Percentiles rank a stretch among this genome's conserved stretches.
These are phyloP conservation scores for Hemistola chrysoprasaria DNA, from an alignment of 2,888 invertebrate genomes.

Conservation along the genomic window DNA sequence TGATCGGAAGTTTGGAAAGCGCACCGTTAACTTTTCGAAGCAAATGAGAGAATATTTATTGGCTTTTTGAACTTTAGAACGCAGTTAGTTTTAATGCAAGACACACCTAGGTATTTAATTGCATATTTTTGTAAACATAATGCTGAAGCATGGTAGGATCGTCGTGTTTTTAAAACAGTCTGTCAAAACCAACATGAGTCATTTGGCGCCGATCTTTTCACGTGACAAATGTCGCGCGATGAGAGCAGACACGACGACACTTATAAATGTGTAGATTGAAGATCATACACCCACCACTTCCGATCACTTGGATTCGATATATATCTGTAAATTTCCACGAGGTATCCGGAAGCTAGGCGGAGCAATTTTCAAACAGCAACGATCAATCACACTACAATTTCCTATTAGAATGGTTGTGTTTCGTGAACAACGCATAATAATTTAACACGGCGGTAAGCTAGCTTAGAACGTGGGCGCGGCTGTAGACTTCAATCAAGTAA, in stretches of 20 bases:
- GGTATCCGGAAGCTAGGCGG: background rate
- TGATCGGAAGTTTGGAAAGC: no score
- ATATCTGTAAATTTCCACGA: background rate
- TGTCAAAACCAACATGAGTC: background rate
- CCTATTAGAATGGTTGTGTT: slow-evolving; percentile 34
- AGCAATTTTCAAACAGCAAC: slow-evolving; percentile 10
- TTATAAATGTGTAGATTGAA: background rate
- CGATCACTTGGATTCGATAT: background rate
- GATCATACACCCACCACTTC: background rate
- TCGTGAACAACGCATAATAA: slow-evolving; percentile 33
- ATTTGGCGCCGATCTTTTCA: background rate
- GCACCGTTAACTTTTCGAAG: no score
- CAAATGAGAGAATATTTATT: no score
- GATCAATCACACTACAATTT: slow-evolving; percentile 39
- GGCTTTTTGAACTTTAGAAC: no score
- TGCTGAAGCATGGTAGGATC: no score
- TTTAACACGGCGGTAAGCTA: slow-evolving; percentile 23
- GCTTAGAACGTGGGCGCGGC: slow-evolving; percentile 40
- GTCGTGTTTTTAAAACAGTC: no score
- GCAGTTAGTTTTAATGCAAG: no score
- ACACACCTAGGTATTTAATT: no score
- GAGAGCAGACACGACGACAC: background rate
- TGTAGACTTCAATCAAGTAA: slow-evolving; percentile 59
- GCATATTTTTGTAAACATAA: no score
- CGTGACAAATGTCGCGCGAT: background rate